Evolutionary conservation across 2,888 invertebrate species (phyloP).

Genomic region (Papilio protenor): DNA sequence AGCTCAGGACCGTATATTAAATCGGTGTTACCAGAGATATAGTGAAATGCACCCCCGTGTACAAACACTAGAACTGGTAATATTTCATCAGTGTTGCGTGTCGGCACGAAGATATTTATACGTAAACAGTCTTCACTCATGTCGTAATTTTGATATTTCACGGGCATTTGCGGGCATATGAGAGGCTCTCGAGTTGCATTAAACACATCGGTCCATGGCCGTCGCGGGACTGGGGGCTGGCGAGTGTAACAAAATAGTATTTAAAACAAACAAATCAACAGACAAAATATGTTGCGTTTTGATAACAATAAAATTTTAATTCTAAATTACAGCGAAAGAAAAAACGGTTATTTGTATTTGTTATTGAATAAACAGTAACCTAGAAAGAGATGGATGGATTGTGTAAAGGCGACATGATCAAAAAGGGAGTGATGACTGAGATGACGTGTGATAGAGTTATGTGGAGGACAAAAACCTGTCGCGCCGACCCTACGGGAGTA

Average conservation of each 20-base stretch:
- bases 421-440: no score
- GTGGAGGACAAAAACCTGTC: no score
- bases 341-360: not conserved
- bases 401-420: no score
- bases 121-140: slow-evolving; percentile 57
- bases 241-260: not conserved
- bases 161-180: slow-evolving; percentile 52
- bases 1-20: slow-evolving; percentile 56
- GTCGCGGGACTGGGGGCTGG: slow-evolving; percentile 54
- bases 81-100: slow-evolving; percentile 21
- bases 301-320: not conserved
- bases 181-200: slow-evolving; percentile 51
- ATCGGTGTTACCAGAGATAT: slow-evolving; percentile 52
- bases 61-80: slow-evolving; percentile 58
- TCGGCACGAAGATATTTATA: slow-evolving; percentile 55
- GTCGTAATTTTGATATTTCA: slow-evolving; percentile 44
- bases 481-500: no score
- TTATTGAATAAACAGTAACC: not conserved
- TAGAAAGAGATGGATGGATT: no score
- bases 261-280: not conserved
- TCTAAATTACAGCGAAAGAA: not conserved
- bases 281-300: not conserved
- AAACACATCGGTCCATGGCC: slow-evolving; percentile 50
- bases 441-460: no score
- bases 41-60: slow-evolving; percentile 59